These are phyloP conservation scores for Onchidella celtica DNA, from an alignment of 2,888 invertebrate genomes.

Conservation along the genomic window DNA sequence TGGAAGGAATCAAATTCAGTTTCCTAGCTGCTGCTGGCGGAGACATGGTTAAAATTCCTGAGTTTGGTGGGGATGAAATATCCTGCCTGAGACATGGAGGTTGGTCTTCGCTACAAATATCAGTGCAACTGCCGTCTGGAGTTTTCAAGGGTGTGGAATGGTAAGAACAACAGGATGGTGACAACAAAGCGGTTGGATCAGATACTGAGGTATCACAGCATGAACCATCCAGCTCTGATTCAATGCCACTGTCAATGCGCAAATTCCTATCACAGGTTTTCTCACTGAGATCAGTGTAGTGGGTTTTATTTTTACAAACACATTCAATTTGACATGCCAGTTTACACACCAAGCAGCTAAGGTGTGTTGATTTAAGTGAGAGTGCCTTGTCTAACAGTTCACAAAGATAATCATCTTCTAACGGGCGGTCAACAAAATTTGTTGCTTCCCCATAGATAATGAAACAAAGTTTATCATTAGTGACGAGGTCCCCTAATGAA, in stretches of 20 bases:
- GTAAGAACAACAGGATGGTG: background rate
- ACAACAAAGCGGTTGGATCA: background rate
- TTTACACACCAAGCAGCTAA: conserved; percentile 39
- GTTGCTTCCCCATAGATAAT: conserved; percentile 42
- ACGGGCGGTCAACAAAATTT: conserved; percentile 36
- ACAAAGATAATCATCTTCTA: conserved; percentile 42
- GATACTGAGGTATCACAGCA: conserved; percentile 48
- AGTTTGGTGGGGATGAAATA: conserved; percentile 38
- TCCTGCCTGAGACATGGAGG: background rate
- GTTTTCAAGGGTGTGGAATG: conserved; percentile 41
- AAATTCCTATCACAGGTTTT: conserved; percentile 45
- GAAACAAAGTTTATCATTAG: conserved; percentile 29
- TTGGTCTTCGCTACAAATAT: background rate
- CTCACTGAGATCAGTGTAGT: background rate
- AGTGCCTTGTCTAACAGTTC: conserved; percentile 36
- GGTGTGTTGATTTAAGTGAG: conserved; percentile 36
- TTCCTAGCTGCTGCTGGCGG: background rate
- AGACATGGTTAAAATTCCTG: conserved; percentile 17
- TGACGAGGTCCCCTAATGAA: conserved; percentile 35
- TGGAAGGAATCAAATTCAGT: background rate
- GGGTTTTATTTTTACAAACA: background rate
- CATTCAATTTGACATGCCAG: conserved; percentile 24
- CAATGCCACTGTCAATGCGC: conserved; percentile 55
- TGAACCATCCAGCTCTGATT: conserved; percentile 39
- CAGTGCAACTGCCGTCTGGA: conserved; percentile 15